Evolutionary conservation across 2,888 invertebrate species (phyloP), one percentile per base, ranked within the genome.

Genomic region (Pherbina coryleti): DNA sequence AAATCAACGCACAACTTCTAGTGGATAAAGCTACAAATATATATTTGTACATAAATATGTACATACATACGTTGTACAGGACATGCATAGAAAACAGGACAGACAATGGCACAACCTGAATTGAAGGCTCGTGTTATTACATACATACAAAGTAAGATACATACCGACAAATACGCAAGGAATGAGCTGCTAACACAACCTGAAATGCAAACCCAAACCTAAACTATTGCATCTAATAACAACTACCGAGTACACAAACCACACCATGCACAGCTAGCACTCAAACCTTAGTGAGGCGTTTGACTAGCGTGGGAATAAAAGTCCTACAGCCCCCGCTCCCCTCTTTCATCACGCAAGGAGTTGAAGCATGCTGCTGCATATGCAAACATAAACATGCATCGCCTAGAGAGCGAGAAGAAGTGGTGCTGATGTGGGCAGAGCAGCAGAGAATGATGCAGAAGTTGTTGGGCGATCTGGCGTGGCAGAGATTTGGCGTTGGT

Each of bases 231-330:
- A 67, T 14, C 49, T 8, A 44, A 17, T 22, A 22, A 49, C 49
- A 7, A 31, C 69, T 51, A 51, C 69, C 49, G 28, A 69, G 51
- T 25, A 19, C 49, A 69, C 67, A 44, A 67, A 67, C 69, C 69
- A 44, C 11, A 44, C 44, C 44, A 44, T 44, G 44, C 44, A 44
- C 44, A 44, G 44, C 11, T 1, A 44, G 14, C 1, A 44, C 44
- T 44, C 69, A 51, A 51, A 69, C 69, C 69, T 5, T 28, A 28
- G 51, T 4, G 17, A 51, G 60, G 44, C 44, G 44, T 44, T 11
- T 11, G 44, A 44, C 11, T 44, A 44, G 44, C 44, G 14, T 44
- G 44, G 44, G 44, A 44, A 11, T 2, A 37, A 37, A 4, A 4
- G 11, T 11, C 44, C 44, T 7, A 8, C 37, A 37, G 37, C 37